Evolutionary conservation across 2,888 invertebrate species (phyloP).

Genomic region (Hypercompe scribonia): DNA sequence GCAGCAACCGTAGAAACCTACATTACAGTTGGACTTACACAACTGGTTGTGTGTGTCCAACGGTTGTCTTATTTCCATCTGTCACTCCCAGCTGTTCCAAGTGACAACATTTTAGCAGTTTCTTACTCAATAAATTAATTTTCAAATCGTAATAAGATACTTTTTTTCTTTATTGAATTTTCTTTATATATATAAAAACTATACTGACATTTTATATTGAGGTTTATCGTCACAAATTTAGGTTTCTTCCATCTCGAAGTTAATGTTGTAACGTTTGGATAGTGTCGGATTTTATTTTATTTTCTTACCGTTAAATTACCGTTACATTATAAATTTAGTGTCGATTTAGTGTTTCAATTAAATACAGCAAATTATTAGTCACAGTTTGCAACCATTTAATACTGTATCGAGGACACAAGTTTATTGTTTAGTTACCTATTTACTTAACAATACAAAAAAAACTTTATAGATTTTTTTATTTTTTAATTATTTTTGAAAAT

Average conservation of each 20-base stretch:
- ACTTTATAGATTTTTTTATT: no score
- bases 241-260: constrained; percentile 16
- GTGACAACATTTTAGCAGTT: neutral
- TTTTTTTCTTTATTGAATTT: constrained; percentile 3
- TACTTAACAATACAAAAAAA: neutral
- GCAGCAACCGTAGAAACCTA: no score
- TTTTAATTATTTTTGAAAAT: no score
- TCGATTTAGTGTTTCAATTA: neutral
- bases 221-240: constrained; percentile 1
- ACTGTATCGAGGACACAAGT: neutral
- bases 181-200: neutral
- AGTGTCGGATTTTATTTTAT: constrained; percentile 8
- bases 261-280: constrained; percentile 17
- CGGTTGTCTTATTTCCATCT: neutral
- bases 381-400: neutral
- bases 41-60: neutral
- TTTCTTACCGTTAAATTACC: neutral
- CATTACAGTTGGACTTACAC: no score
- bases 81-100: neutral
- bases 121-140: constrained; percentile 7
- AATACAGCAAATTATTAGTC: neutral
- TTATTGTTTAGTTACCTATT: neutral
- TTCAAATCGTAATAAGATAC: neutral
- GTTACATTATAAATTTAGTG: constrained; percentile 2
- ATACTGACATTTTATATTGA: constrained; percentile 4